Conservation (phyloP, 2,797 vertebrate species). For the Sparus aurata region DNA sequence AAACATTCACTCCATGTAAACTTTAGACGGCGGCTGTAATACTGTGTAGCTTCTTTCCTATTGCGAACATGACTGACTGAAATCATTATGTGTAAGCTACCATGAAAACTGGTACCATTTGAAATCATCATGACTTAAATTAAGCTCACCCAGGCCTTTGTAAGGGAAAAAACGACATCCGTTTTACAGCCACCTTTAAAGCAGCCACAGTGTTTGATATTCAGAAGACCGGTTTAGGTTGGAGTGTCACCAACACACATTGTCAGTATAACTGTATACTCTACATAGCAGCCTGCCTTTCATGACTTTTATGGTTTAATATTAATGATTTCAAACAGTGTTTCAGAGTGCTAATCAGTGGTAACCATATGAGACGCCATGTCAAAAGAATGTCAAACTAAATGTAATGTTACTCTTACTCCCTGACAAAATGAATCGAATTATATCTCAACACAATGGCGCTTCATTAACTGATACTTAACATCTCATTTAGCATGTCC, state of each 20-base stretch:
- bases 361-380: not conserved
- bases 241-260: slow-evolving; percentile 7
- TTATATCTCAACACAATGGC: not conserved
- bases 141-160: not conserved
- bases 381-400: slow-evolving; percentile 25
- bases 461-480: not conserved
- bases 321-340: not conserved
- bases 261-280: slow-evolving; percentile 28
- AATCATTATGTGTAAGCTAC: not conserved
- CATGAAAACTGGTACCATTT: not conserved
- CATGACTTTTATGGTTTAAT: slow-evolving; percentile 21
- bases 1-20: slow-evolving; percentile 14
- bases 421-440: slow-evolving; percentile 8
- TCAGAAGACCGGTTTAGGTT: not conserved
- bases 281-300: slow-evolving; percentile 40
- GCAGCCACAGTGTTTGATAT: not conserved
- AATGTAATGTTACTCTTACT: slow-evolving; percentile 9
- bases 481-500: slow-evolving; percentile 1
- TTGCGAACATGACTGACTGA: not conserved
- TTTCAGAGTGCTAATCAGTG: slow-evolving; percentile 4
- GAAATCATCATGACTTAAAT: slow-evolving; percentile 5
- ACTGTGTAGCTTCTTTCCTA: not conserved
- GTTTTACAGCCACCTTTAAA: slow-evolving; percentile 12
- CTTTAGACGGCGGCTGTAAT: slow-evolving; percentile 7
- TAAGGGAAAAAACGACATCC: not conserved